Evolutionary conservation across 30 jellyfish, hydroid and myxozoan species (phyloP), one percentile per base, ranked within the genome.

Genomic region (Rhopilema esculentum): DNA sequence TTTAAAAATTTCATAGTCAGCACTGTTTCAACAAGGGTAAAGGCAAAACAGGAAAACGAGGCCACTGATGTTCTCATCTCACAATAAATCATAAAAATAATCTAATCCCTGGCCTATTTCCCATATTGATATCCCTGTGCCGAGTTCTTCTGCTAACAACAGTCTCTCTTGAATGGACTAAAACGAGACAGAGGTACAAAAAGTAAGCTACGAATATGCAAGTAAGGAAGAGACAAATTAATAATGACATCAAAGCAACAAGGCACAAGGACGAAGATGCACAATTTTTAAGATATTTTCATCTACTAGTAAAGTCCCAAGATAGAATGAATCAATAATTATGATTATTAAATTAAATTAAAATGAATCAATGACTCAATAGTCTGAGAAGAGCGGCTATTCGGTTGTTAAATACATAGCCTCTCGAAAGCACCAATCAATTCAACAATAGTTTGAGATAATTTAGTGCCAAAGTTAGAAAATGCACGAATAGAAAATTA

Each of bases 71-170:
- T 2, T 40, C 6, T 40, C 9, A 6, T 40, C 57, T 40, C 85
- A 96, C 18, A 96, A 79, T 49, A 96, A 69, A 81, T 96, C 99
- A 77, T 96, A 96, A 77, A 96, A 96, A 72, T 91, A 96, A 80
- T 96, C 99, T 24, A 96, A 95, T 63, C 99, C 99, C 66, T 96
- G 99, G 30, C 99, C 99, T 27, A 96, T 88, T 75, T 96, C 99
- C 99, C 99, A 96, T 26, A 96, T 96, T n/a, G 99, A 80, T 51
- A 96, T 57, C 28, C 99, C 99, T 17, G 98, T 89, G 27, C 99
- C 99, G 30, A 96, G 97, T 86, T 91, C 97, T 30, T 84, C 87
- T 32, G 99, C 99, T 30, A 95, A 71, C 27, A 73, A 52, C 0
- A 95, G 57, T 57, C 99, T 94, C n/a, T 88, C 95, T 4, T 75